phyloP scores from a whole-genome alignment of 92 coral and sea anemone genomes.

The Chrysogorgia sp. region DNA sequence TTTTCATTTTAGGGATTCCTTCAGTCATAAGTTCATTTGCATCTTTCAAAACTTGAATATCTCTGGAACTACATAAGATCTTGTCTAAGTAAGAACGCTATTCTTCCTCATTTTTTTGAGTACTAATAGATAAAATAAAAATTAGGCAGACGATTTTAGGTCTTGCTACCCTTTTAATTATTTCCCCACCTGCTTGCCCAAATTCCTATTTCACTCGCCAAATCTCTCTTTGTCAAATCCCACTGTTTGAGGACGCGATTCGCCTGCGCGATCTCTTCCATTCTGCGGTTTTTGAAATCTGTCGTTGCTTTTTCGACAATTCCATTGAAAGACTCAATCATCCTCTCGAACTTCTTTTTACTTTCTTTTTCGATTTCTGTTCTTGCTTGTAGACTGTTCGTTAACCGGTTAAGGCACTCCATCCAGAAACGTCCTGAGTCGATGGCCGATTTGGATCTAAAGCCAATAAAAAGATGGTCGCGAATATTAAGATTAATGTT shows the following conservation, averaged over 20 bases:
- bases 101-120: no score
- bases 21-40: no score
- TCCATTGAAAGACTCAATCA: conserved; percentile 58
- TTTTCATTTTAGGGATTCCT: no score
- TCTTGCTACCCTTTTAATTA: background rate
- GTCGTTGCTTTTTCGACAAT: conserved; percentile 63
- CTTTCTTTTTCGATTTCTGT: conserved; percentile 65
- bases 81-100: no score
- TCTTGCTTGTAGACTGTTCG: conserved; percentile 62
- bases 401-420: conserved; percentile 90
- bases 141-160: background rate
- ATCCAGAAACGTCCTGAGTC: conserved; percentile 98
- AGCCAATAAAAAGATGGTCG: background rate
- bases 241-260: conserved; percentile 64
- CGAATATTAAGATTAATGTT: background rate
- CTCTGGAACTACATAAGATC: no score
- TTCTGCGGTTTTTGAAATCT: conserved; percentile 48
- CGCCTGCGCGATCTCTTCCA: conserved; percentile 52
- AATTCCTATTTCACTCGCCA: conserved; percentile 78
- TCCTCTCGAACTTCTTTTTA: conserved; percentile 64
- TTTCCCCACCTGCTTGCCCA: conserved; percentile 77
- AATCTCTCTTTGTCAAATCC: conserved; percentile 74
- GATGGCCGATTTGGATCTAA: conserved; percentile 73
- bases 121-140: no score
- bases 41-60: no score